Evolutionary conservation across 2,113 vertebrate genomes (phyloP).

Genomic region (Ceyx cyanopectus): DNA sequence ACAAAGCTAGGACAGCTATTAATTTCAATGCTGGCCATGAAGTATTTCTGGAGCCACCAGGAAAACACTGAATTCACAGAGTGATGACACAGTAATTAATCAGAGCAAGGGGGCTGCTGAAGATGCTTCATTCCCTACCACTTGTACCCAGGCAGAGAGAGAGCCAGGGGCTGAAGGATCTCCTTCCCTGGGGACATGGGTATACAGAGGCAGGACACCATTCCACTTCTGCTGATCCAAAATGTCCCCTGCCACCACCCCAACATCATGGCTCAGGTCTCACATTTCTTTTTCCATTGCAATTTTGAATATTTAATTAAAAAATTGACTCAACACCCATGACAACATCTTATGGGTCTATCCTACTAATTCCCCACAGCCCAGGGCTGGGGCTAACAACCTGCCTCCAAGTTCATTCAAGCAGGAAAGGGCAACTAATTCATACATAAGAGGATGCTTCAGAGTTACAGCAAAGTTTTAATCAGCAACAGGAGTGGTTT

Average conservation of each 20-base stretch:
- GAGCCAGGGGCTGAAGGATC: fast-evolving
- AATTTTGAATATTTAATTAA: not conserved
- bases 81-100: fast-evolving
- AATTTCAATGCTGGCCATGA: not conserved
- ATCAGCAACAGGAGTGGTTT: not conserved
- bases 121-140: not conserved
- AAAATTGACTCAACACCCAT: not conserved
- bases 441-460: not conserved
- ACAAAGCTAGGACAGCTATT: fast-evolving
- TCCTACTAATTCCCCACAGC: not conserved
- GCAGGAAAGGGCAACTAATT: constrained; percentile 23
- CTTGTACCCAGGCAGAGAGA: fast-evolving
- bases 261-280: not conserved
- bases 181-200: fast-evolving
- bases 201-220: fast-evolving
- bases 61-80: not conserved
- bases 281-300: not conserved
- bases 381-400: not conserved
- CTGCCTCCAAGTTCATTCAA: not conserved
- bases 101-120: not conserved
- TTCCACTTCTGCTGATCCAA: not conserved
- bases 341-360: not conserved
- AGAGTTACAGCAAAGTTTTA: not conserved
- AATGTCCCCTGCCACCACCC: not conserved
- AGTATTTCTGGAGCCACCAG: not conserved